phyloP scores from a whole-genome alignment of 2,888 invertebrate genomes.

The Thalpophila matura region DNA sequence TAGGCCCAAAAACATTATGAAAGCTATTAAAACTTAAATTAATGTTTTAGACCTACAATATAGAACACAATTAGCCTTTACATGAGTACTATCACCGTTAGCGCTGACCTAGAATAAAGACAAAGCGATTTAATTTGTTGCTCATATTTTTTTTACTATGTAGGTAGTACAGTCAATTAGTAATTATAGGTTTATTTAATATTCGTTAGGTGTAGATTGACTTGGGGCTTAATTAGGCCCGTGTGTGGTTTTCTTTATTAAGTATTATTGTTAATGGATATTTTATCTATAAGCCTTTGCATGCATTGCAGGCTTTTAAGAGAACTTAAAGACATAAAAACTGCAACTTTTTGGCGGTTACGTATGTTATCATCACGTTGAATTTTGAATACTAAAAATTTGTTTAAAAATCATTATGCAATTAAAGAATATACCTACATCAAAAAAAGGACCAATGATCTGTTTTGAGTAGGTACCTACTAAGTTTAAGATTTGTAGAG shows the following conservation, averaged over 20 bases:
- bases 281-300: not conserved
- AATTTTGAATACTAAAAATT: no score
- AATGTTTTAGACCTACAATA: slow-evolving; percentile 41
- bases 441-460: no score
- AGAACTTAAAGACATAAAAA: no score
- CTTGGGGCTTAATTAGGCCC: slow-evolving; percentile 8
- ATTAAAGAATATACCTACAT: no score
- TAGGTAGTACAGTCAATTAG: slow-evolving; percentile 49
- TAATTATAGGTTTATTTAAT: slow-evolving; percentile 46
- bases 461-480: no score
- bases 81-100: slow-evolving; percentile 54
- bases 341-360: no score
- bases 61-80: slow-evolving; percentile 53
- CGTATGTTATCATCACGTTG: no score
- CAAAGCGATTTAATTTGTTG: slow-evolving; percentile 52
- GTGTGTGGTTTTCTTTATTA: slow-evolving; percentile 20
- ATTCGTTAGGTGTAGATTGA: slow-evolving; percentile 43
- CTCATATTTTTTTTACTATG: slow-evolving; percentile 33
- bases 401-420: no score
- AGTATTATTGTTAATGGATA: not conserved
- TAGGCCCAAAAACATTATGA: slow-evolving; percentile 46
- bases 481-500: no score
- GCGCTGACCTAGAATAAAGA: slow-evolving; percentile 56
- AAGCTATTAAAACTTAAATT: slow-evolving; percentile 54
- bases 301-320: not conserved